These are phyloP conservation scores for Prochilodus magdalenae DNA, from an alignment of 2,113 vertebrate species.

Conservation along the genomic window DNA sequence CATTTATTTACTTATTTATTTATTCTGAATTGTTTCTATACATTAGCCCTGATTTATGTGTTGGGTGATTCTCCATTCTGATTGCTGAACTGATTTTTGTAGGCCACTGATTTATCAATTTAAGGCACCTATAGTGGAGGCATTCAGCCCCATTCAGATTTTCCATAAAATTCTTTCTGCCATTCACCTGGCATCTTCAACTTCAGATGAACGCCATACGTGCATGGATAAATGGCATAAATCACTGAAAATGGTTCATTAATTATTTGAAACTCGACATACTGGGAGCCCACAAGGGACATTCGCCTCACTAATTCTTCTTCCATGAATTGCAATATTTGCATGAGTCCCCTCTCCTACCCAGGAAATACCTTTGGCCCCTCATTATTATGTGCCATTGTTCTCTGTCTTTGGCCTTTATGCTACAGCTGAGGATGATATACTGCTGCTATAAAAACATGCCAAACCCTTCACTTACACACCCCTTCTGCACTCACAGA, in stretches of 20 bases:
- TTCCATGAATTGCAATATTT: not conserved
- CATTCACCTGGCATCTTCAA: not conserved
- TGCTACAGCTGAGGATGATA: constrained; percentile 31
- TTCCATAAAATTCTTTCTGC: not conserved
- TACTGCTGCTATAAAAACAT: constrained; percentile 20
- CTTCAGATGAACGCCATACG: not conserved
- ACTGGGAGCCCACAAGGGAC: not conserved
- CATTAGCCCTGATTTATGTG: not conserved
- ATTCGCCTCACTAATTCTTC: constrained; percentile 1
- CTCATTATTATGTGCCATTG: constrained; percentile 27
- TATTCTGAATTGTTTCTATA: not conserved
- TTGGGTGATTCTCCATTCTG: not conserved
- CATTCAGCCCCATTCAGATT: not conserved
- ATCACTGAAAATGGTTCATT: not conserved
- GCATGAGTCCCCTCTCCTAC: not conserved
- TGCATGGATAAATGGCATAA: not conserved
- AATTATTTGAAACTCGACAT: not conserved
- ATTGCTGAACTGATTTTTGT: not conserved
- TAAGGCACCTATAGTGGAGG: not conserved
- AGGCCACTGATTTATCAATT: no score
- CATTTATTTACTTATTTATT: not conserved
- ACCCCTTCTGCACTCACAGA: not conserved
- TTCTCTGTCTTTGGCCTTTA: constrained; percentile 7
- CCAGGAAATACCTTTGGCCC: not conserved
- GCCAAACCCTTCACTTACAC: not conserved